Evolutionary conservation across 2,113 vertebrate species (phyloP), one percentile per base, ranked within the genome.

Genomic region (Hippocampus guttulatus): DNA sequence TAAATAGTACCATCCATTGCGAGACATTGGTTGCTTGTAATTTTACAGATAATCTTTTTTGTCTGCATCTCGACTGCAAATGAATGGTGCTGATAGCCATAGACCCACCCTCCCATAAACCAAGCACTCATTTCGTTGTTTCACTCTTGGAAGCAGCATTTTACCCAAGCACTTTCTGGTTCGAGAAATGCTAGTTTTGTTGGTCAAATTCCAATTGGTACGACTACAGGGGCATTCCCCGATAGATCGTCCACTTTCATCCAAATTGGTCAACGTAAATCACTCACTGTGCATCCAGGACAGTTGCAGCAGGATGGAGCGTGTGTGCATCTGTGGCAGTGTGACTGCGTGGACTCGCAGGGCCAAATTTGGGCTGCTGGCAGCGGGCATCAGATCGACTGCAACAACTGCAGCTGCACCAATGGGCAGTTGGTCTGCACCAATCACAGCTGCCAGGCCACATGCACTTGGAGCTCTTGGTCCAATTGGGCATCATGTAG

Each of bases 401-500:
- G 95, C 71, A 91, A 91, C 81, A 95, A 92, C 88, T 97, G 95
- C 88, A 93, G 88, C 55, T 97, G 95, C 78, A 10, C 70, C 3
- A 90, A 88, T 0, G 95, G 94, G 5, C 80, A n/a, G 47, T 90
- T 96, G 0, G 63, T 78, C 67, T 97, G 95, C 90, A 91, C 86
- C 40, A 80, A 90, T 52, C 72, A 72, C 71, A 90, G 80, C 84
- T 96, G 95, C 70, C 75, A 88, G 1, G 18, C 65, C 7, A 1
- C 57, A 66, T 97, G 95, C 14, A 23, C 41, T 0, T 96, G 95
- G 95, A 95, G 95, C 75, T 90, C 73, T 61, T 96, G 95, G 95
- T 95, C 94, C n/a, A 85, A 84, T 40, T 96, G 95, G 95, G 91
- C 93, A 0, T 70, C 77, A 5, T 96, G 95, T 85, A 95, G 95